Base-by-base conservation (phyloP, 2,113 vertebrate species). In the Cyanistes caeruleus region DNA sequence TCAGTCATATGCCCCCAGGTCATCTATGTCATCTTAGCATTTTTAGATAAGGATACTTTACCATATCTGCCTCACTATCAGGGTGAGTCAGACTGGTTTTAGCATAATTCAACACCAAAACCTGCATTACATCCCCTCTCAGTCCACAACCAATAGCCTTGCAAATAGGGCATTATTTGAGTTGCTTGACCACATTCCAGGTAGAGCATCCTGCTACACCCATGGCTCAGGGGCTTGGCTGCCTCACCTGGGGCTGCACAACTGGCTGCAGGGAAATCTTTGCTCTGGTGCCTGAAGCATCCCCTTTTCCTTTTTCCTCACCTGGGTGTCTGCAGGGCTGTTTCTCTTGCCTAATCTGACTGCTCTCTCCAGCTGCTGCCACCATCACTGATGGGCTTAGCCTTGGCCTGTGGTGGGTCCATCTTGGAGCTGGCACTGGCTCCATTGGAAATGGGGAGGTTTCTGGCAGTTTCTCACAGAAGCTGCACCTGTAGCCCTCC, bases 331-430 rank as follows among this genome's bases (percentile, higher is more conserved):
- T 70, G 44, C n/a, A 69, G 48, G 7, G 56, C 25, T 85, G 11
- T 58, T 69, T 37, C 51, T 63, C 25, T 43, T 30, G 22, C 9
- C 16, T 55, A 12, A 21, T 62, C 46, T 67, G 30, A 4, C 20
- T 62, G 23, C 5, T 68, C 10, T 53, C 16, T 72, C 23, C 52
- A 63, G 56, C 39, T 90, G 43, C 33, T 43, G 59, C n/a, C 28
- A 24, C 25, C 5, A 2, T 11, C 2, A 1, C 23, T 43, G 56
- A 10, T 22, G 39, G 55, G 21, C n/a, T 85, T 0, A 0, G 49
- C 68, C 13, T 41, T 58, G 55, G 55, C 17, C 24, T 46, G 6
- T 5, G 13, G 9, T 13, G 11, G 8, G 30, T 48, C 63, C 19
- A 3, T 19, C 41, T 37, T 44, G 48, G 55, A 62, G 31, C 22